Percentiles rank a stretch among this genome's conserved stretches.
Evolutionary conservation across 2,797 vertebrate species (phyloP).

Genomic region (Allobates femoralis): DNA sequence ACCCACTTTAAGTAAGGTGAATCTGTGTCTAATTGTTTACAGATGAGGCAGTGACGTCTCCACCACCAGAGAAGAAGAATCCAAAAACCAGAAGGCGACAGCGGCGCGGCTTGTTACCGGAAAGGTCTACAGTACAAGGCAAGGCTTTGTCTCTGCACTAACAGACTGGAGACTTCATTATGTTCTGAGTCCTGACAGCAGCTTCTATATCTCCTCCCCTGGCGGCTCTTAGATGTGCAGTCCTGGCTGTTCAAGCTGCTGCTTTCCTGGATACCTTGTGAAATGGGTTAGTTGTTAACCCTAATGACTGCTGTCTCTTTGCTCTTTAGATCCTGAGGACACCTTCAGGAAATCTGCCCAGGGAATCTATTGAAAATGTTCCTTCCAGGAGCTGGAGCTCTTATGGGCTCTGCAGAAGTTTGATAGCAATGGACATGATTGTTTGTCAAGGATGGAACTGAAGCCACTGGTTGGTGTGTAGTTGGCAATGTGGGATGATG

Average conservation of each 20-base stretch:
- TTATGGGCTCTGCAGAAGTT: conserved; percentile 67
- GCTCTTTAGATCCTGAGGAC: conserved; percentile 75
- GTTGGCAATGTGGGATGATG: conserved; percentile 27
- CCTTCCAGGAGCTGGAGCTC: conserved; percentile 72
- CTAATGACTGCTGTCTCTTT: neutral
- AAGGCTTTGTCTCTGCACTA: conserved; percentile 4
- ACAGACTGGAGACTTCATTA: no score
- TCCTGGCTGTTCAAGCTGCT: neutral
- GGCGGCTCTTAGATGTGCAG: neutral
- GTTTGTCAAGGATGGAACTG: conserved; percentile 76
- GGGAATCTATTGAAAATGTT: conserved; percentile 71
- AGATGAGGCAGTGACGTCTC: conserved; percentile 65
- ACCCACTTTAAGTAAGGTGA: neutral
- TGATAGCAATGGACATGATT: conserved; percentile 75
- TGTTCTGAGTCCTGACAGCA: neutral
- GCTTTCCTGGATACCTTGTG: neutral
- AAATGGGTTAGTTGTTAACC: neutral
- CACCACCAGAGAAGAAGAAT: conserved; percentile 71
- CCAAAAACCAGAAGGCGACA: conserved; percentile 68
- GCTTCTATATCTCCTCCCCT: neutral
- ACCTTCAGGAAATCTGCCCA: conserved; percentile 70
- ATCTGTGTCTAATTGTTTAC: neutral
- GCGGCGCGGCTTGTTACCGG: conserved; percentile 67
- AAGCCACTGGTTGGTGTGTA: conserved; percentile 74
- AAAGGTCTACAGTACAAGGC: conserved; percentile 75